phyloP scores from a whole-genome alignment of 2,888 invertebrate species.

The Troglohyphantes excavatus region DNA sequence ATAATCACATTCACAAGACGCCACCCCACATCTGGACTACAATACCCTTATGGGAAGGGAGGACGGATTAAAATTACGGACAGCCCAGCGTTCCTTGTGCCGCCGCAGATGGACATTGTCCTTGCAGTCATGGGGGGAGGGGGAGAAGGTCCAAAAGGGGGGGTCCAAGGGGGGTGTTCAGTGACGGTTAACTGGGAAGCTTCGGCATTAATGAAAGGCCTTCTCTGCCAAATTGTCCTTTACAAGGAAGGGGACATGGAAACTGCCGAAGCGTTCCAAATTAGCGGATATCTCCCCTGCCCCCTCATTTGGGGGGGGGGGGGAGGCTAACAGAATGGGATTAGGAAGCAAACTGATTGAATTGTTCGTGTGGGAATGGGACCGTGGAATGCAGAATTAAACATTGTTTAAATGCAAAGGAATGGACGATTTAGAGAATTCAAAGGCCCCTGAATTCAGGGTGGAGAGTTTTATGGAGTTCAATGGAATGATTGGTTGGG shows the following conservation, averaged over 20 bases:
- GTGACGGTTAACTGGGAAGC: slow-evolving; percentile 56
- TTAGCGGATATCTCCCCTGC: slow-evolving; percentile 58
- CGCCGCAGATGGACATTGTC: slow-evolving; percentile 9
- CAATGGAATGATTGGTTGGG: background rate
- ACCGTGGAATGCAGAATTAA: slow-evolving; percentile 44
- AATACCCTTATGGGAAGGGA: background rate
- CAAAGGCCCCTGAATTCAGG: background rate
- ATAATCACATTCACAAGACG: slow-evolving; percentile 54
- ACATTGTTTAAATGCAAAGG: slow-evolving; percentile 63
- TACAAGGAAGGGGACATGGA: slow-evolving; percentile 57
- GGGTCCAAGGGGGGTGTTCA: slow-evolving; percentile 17
- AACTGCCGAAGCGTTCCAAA: slow-evolving; percentile 53
- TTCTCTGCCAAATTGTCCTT: slow-evolving; percentile 67
- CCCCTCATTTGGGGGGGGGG: slow-evolving; percentile 19
- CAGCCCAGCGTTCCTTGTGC: slow-evolving; percentile 13
- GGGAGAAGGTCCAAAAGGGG: no score
- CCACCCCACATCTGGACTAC: slow-evolving; percentile 38
- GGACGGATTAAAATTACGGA: slow-evolving; percentile 44
- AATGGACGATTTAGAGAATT: slow-evolving; percentile 8
- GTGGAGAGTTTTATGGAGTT: background rate
- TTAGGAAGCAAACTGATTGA: slow-evolving; percentile 64
- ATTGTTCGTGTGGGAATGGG: slow-evolving; percentile 53
- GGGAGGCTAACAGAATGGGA: slow-evolving; percentile 8
- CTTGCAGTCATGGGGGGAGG: background rate
- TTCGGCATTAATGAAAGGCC: slow-evolving; percentile 63